A percentile compares a stretch with the other conserved stretches of the same genome.
These are phyloP conservation scores for Pantherophis guttatus DNA, from an alignment of 2,113 vertebrate species.

Conservation along the genomic window DNA sequence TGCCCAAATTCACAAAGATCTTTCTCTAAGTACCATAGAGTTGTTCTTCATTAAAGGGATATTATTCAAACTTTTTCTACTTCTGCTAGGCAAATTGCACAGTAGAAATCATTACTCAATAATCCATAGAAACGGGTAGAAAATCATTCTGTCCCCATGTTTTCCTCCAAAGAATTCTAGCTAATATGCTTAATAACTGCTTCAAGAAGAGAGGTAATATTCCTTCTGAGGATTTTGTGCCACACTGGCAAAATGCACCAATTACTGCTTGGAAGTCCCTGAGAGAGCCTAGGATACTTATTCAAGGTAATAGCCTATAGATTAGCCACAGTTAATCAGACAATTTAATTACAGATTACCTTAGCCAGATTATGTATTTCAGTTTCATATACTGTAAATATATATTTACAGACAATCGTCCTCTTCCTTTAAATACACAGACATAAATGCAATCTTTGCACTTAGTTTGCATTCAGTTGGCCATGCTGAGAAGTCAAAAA, in stretches of 20 bases:
- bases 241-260: background rate
- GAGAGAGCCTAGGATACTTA: background rate
- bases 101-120: slow-evolving; percentile 64
- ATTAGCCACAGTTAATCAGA: background rate
- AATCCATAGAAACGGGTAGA: slow-evolving; percentile 32
- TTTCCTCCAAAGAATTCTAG: slow-evolving; percentile 33
- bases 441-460: background rate
- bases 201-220: slow-evolving; percentile 39
- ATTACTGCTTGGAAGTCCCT: background rate
- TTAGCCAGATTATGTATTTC: background rate
- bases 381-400: background rate
- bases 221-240: background rate
- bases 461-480: background rate
- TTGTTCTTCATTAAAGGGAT: slow-evolving; percentile 60
- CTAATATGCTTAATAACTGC: slow-evolving; percentile 15
- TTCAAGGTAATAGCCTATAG: too few relatives aligned
- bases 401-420: background rate
- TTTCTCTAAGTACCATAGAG: slow-evolving; percentile 62
- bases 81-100: slow-evolving; percentile 51
- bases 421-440: background rate
- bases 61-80: slow-evolving; percentile 66
- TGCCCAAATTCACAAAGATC: slow-evolving; percentile 60
- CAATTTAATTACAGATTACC: background rate
- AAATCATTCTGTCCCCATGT: slow-evolving; percentile 28
- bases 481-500: background rate